phyloP scores from a whole-genome alignment of 2,797 vertebrate genomes.

The Enteromius fasciolatus region DNA sequence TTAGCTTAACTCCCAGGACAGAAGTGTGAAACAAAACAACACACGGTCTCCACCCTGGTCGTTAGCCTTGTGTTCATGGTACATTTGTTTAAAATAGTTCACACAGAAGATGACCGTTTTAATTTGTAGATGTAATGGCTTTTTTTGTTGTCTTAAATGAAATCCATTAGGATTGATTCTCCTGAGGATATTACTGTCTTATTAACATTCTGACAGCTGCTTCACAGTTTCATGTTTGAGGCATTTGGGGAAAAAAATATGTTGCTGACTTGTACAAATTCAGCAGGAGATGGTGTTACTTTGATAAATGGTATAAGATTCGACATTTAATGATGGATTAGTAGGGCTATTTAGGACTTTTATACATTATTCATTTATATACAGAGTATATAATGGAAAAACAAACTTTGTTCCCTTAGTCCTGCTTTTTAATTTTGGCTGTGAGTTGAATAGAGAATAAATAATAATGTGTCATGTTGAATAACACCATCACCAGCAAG shows the following conservation, averaged over 20 bases:
- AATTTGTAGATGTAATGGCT: not conserved
- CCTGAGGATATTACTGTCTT: not conserved
- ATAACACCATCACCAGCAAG: not conserved
- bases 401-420: not conserved
- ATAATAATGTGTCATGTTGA: not conserved
- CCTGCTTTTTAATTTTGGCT: not conserved
- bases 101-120: not conserved
- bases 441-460: not conserved
- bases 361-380: not conserved
- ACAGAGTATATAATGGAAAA: not conserved
- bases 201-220: not conserved
- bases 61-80: not conserved
- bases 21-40: not conserved
- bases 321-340: not conserved
- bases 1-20: conserved; percentile 14
- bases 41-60: not conserved
- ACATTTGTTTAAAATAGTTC: not conserved
- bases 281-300: not conserved
- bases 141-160: not conserved
- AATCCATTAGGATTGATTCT: not conserved
- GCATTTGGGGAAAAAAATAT: not conserved
- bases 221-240: not conserved
- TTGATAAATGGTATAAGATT: not conserved
- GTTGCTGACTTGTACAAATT: not conserved
- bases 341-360: not conserved